Evolutionary conservation across 2,797 vertebrate species (phyloP).

Genomic region (Amazonetta brasiliensis): DNA sequence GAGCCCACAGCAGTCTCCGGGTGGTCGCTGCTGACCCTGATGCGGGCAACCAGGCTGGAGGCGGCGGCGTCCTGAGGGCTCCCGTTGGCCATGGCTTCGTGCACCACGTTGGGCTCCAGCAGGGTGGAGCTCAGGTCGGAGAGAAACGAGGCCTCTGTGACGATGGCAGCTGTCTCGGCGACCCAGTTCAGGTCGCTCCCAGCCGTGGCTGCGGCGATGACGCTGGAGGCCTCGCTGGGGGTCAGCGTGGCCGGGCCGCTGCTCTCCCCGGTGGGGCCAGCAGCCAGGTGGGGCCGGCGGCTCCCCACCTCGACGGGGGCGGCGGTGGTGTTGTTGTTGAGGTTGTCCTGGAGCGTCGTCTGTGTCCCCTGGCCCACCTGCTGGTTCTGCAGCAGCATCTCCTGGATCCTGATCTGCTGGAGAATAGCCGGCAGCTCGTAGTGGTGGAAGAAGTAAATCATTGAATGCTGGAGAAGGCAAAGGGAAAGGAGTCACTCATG

Average conservation of each 20-base stretch:
- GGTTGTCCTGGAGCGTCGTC: slow-evolving; percentile 91
- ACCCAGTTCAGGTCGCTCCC: slow-evolving; percentile 88
- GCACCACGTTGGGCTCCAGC: slow-evolving; percentile 43
- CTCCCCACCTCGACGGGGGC: accelerated
- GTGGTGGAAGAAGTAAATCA: slow-evolving; percentile 99
- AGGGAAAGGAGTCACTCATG: background rate
- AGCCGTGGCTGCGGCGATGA: background rate
- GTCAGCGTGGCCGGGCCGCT: background rate
- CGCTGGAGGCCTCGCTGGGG: background rate
- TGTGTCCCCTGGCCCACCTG: slow-evolving; percentile 90
- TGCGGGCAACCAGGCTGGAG: slow-evolving; percentile 61
- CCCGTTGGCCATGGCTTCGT: background rate
- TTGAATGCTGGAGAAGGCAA: slow-evolving; percentile 87
- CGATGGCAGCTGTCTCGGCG: slow-evolving; percentile 88
- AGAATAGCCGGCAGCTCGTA: slow-evolving; percentile 96
- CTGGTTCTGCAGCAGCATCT: slow-evolving; percentile 95
- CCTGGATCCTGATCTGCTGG: slow-evolving; percentile 96
- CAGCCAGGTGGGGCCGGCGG: background rate
- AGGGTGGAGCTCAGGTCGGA: slow-evolving; percentile 75
- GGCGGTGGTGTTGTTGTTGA: slow-evolving; percentile 89
- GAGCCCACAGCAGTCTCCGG: background rate
- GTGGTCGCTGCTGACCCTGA: slow-evolving; percentile 60
- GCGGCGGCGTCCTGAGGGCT: background rate
- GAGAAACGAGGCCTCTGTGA: slow-evolving; percentile 86
- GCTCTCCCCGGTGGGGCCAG: background rate